phyloP scores from a whole-genome alignment of 2,888 invertebrate genomes.

The Odontomyia ornata region DNA sequence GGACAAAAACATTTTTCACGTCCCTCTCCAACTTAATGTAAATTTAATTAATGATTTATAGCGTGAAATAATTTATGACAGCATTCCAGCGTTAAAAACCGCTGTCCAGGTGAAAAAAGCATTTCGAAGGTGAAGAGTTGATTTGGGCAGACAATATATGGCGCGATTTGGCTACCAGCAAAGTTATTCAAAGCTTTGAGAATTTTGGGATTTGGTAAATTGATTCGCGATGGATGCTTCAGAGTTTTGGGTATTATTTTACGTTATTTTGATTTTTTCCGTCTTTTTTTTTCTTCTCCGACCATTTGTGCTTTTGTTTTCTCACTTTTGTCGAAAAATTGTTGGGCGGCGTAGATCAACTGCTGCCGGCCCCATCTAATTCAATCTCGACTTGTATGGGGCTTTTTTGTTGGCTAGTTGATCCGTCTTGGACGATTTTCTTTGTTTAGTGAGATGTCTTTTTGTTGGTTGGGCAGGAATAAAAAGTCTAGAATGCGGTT shows the following conservation, averaged over 20 bases:
- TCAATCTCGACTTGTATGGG: background rate
- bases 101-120: background rate
- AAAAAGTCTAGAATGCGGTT: too few relatives aligned
- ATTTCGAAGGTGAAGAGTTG: constrained; percentile 18
- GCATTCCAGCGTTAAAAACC: constrained; percentile 7
- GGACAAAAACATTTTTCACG: background rate
- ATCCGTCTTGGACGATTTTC: background rate
- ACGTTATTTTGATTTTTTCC: background rate
- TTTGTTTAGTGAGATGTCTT: constrained; percentile 4
- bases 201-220: background rate
- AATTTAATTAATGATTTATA: constrained; percentile 51
- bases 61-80: constrained; percentile 50
- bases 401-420: background rate
- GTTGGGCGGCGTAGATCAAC: background rate
- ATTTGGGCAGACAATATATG: constrained; percentile 37
- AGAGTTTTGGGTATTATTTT: background rate
- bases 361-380: background rate
- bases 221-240: constrained; percentile 13
- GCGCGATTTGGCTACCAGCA: background rate
- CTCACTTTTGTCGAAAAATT: background rate
- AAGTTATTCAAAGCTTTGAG: background rate
- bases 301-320: background rate
- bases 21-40: constrained; percentile 44
- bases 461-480: background rate
- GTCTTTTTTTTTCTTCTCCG: background rate